A percentile compares a stretch with the other conserved stretches of the same genome.
phyloP scores from a whole-genome alignment of 2,888 invertebrate genomes.

The Fissipunctia ypsillon region DNA sequence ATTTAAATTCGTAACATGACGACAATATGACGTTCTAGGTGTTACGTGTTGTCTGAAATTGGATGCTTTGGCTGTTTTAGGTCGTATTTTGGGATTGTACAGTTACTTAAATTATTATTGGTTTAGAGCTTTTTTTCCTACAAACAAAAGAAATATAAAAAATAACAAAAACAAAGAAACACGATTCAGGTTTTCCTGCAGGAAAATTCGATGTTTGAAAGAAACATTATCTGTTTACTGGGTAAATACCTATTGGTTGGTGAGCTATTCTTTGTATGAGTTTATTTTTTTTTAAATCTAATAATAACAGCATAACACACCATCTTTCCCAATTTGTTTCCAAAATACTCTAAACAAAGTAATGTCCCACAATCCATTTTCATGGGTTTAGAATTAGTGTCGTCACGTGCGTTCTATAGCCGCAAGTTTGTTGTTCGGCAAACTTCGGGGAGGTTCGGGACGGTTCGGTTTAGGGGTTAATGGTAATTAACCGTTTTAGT shows the following conservation, averaged over 20 bases:
- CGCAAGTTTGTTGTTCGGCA: slow-evolving; percentile 70
- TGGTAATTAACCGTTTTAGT: slow-evolving; percentile 73
- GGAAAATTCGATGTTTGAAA: no score
- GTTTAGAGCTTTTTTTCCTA: not conserved
- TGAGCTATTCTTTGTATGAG: no score
- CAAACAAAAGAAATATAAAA: not conserved
- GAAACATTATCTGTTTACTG: not conserved
- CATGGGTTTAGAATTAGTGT: slow-evolving; percentile 59
- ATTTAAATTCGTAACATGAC: slow-evolving; percentile 79
- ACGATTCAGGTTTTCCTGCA: not conserved
- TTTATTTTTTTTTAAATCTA: not conserved
- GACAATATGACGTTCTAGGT: slow-evolving; percentile 58
- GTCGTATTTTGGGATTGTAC: not conserved
- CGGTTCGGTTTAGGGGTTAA: slow-evolving; percentile 73
- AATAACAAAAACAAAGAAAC: not conserved
- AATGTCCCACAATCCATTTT: slow-evolving; percentile 48
- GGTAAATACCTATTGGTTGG: not conserved
- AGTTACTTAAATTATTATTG: not conserved
- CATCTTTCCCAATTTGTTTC: not conserved
- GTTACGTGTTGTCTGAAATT: slow-evolving; percentile 37
- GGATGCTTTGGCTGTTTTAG: slow-evolving; percentile 10
- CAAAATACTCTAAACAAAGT: slow-evolving; percentile 21
- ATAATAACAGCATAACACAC: not conserved
- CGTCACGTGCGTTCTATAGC: slow-evolving; percentile 77
- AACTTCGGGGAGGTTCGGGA: slow-evolving; percentile 54